These are phyloP conservation scores for Sapajus apella DNA, from an alignment of 2,113 vertebrate species.

Conservation along the genomic window DNA sequence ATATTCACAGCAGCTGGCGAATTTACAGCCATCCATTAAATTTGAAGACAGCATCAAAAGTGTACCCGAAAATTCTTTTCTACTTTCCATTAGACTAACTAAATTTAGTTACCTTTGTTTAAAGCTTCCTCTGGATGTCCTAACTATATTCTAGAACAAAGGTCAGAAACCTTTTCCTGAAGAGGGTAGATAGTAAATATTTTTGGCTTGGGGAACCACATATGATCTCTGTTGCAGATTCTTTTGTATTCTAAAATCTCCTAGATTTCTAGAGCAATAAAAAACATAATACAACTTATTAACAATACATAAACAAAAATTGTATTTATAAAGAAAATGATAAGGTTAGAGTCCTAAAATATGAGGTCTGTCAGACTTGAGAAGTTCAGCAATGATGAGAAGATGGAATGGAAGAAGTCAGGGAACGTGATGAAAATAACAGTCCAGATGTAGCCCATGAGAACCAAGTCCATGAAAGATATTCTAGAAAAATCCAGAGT, in stretches of 20 bases:
- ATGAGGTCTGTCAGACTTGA: not conserved
- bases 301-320: not conserved
- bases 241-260: not conserved
- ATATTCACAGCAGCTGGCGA: accelerated
- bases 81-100: not conserved
- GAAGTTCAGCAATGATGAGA: not conserved
- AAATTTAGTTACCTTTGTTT: not conserved
- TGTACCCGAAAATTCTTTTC: not conserved
- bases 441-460: not conserved
- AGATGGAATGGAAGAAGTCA: not conserved
- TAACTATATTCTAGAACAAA: not conserved
- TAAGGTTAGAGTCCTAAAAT: not conserved
- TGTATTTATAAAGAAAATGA: not conserved
- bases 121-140: not conserved
- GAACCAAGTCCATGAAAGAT: not conserved
- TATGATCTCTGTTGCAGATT: not conserved
- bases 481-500: not conserved
- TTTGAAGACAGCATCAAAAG: accelerated
- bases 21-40: not conserved
- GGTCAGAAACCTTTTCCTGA: not conserved
- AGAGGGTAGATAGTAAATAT: not conserved
- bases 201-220: not conserved
- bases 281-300: not conserved
- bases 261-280: not conserved
- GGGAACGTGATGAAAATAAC: not conserved